Conservation (phyloP, 2,797 vertebrate genomes). For the Cynopterus sphinx region DNA sequence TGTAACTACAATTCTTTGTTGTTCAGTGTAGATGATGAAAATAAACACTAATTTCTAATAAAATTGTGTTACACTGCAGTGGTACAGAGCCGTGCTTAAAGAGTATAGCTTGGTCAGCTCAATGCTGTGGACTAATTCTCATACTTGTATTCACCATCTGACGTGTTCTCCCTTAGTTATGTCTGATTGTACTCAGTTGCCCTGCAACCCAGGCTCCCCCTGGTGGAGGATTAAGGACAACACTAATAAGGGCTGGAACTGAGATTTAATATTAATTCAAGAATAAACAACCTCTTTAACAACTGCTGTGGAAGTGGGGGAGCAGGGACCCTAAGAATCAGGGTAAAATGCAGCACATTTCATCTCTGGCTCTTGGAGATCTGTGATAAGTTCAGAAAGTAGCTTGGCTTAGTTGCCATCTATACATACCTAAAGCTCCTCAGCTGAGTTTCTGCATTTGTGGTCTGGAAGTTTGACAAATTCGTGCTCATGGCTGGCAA, state of each 20-base stretch:
- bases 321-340: slow-evolving; percentile 28
- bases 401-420: slow-evolving; percentile 4
- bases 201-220: background rate
- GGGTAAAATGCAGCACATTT: slow-evolving; percentile 20
- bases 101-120: background rate
- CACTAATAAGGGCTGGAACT: slow-evolving; percentile 27
- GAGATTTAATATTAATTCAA: slow-evolving; percentile 63
- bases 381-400: background rate
- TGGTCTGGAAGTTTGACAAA: background rate
- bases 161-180: background rate
- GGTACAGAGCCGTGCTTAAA: background rate
- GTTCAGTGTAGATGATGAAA: slow-evolving; percentile 14
- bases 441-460: background rate
- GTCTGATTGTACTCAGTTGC: background rate
- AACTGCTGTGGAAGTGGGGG: background rate
- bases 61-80: slow-evolving; percentile 37
- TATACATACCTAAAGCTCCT: background rate
- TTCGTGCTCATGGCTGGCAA: background rate
- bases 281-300: slow-evolving; percentile 37
- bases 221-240: slow-evolving; percentile 60
- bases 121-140: background rate
- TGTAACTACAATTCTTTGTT: background rate
- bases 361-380: slow-evolving; percentile 34
- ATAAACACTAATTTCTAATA: slow-evolving; percentile 79
- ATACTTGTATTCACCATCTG: background rate